Percentiles rank a stretch among this genome's conserved stretches.
phyloP scores from a whole-genome alignment of 2,797 vertebrate genomes.

The Acipenser oxyrinchus region DNA sequence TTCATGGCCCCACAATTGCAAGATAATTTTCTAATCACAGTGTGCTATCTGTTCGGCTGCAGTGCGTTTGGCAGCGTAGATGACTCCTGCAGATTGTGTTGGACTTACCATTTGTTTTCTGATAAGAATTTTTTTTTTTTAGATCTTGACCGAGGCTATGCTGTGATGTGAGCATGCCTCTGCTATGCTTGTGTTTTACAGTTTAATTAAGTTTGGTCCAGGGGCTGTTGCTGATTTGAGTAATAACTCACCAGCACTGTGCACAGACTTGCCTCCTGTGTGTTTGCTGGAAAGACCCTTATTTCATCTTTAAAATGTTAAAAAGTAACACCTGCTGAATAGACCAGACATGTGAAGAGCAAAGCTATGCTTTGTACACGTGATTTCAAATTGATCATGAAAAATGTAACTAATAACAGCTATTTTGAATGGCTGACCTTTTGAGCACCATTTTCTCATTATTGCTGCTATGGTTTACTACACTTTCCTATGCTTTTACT shows the following conservation, averaged over 20 bases:
- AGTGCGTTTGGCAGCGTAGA: not conserved
- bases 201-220: slow-evolving; percentile 24
- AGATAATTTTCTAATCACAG: not conserved
- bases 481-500: no score
- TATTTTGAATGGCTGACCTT: no score
- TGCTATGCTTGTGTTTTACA: slow-evolving; percentile 29
- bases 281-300: slow-evolving; percentile 17
- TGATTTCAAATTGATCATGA: not conserved
- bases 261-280: slow-evolving; percentile 33
- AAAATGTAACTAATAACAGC: no score
- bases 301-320: slow-evolving; percentile 23
- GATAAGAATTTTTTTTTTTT: not conserved
- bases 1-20: not conserved
- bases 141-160: slow-evolving; percentile 8
- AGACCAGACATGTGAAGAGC: not conserved
- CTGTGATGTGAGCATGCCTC: slow-evolving; percentile 14
- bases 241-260: slow-evolving; percentile 21
- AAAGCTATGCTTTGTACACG: not conserved
- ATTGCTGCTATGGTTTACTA: no score
- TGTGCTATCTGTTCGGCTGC: not conserved
- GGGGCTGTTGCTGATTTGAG: slow-evolving; percentile 13
- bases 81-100: not conserved
- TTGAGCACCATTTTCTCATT: no score
- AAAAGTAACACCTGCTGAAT: slow-evolving; percentile 6
- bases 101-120: not conserved